Evolutionary conservation across 2,113 vertebrate species (phyloP).

Genomic region (Ceyx margarethae): DNA sequence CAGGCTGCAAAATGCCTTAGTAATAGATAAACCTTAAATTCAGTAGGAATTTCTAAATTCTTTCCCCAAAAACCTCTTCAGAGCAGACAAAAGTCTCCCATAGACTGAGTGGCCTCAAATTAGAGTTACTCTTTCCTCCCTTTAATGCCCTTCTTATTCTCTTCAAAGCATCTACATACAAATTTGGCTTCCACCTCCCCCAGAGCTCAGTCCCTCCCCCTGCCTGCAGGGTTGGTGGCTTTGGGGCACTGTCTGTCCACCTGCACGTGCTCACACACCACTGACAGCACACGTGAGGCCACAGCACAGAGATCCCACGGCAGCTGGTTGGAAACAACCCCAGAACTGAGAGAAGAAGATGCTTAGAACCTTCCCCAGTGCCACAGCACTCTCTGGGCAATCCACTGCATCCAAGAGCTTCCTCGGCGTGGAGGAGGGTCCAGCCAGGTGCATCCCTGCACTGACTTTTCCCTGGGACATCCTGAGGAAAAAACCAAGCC

Average conservation of each 20-base stretch:
- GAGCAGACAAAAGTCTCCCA: background rate
- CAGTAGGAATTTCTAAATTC: background rate
- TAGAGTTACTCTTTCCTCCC: background rate
- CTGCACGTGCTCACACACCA: accelerated
- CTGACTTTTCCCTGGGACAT: background rate
- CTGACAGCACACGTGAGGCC: background rate
- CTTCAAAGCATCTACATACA: background rate
- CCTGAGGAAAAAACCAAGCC: accelerated
- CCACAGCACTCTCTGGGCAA: background rate
- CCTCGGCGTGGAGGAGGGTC: background rate
- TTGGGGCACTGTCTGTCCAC: accelerated
- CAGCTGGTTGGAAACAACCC: accelerated
- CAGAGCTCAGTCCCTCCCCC: background rate
- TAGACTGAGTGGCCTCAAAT: accelerated
- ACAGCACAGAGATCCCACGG: accelerated
- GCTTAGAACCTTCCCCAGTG: background rate
- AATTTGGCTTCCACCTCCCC: background rate
- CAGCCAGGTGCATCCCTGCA: background rate
- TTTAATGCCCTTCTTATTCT: background rate
- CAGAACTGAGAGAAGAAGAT: background rate
- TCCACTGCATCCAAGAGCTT: background rate
- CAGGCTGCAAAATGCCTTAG: background rate
- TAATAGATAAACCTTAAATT: background rate
- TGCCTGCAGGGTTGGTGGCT: background rate
- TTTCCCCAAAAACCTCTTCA: background rate